Percentiles rank a stretch among this genome's conserved stretches.
Conservation (phyloP, 2,797 vertebrate species). For the Miichthys miiuy region DNA sequence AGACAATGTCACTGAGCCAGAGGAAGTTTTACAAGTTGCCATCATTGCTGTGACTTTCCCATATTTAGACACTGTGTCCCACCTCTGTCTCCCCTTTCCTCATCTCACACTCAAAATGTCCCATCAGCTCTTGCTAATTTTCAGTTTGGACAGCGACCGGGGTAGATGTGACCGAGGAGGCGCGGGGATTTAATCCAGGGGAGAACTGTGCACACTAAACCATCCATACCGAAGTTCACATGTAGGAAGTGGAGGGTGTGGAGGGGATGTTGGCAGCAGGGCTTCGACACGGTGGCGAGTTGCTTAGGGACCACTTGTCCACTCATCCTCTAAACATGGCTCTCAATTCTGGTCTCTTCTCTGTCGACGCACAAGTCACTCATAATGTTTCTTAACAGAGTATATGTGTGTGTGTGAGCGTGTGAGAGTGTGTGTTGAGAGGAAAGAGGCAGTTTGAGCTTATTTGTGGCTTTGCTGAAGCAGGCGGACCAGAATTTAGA, state of each 20-base stretch:
- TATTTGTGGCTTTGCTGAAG: slow-evolving; percentile 67
- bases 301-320: slow-evolving; percentile 73
- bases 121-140: slow-evolving; percentile 59
- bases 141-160: slow-evolving; percentile 51
- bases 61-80: slow-evolving; percentile 46
- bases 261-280: slow-evolving; percentile 44
- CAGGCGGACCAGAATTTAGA: slow-evolving; percentile 76
- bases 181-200: slow-evolving; percentile 46
- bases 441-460: slow-evolving; percentile 50
- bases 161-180: slow-evolving; percentile 46
- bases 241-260: slow-evolving; percentile 47
- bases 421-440: slow-evolving; percentile 22
- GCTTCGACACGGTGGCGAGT: slow-evolving; percentile 65
- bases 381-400: slow-evolving; percentile 56
- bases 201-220: slow-evolving; percentile 55
- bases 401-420: slow-evolving; percentile 46
- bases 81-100: slow-evolving; percentile 32
- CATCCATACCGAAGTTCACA: slow-evolving; percentile 52
- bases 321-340: slow-evolving; percentile 59
- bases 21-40: slow-evolving; percentile 40
- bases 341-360: slow-evolving; percentile 74
- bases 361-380: slow-evolving; percentile 48
- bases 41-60: slow-evolving; percentile 42
- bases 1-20: slow-evolving; percentile 45
- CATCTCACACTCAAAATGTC: slow-evolving; percentile 52